Evolutionary conservation across 2,113 vertebrate species (phyloP), one percentile per base, ranked within the genome.

Genomic region (Mus pahari): DNA sequence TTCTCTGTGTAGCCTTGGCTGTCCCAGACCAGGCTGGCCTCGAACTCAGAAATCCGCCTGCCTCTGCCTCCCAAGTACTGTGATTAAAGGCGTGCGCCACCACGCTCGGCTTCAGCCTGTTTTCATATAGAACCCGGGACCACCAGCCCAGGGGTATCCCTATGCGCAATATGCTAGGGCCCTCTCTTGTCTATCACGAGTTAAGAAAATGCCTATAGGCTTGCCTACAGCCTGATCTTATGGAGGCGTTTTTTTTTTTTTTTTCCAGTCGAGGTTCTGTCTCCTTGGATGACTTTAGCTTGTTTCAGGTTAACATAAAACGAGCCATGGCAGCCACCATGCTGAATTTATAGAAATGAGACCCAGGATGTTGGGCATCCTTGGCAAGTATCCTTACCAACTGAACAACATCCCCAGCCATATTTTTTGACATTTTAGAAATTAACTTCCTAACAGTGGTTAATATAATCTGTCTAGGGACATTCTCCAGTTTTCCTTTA

Each of bases 401-500:
- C 33, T 87, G 20, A 70, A 50, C 36, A 66, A 83, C 42, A 48
- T 14, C 45, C 39, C 84, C 84, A n/a, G 45, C 28, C 45, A 70
- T 36, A n/a, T n/a, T 45, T 81, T 94, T 94, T 93, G 55, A 26
- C 42, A 58, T 88, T 84, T 92, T 7, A 50, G 53, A 22, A 36
- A 12, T 88, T 68, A 24, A 14, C 55, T 90, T 95, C 50, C 74
- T 74, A 66, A 70, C 14, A 83, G 74, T 70, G n/a, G 20, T 91
- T 74, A 74, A 78, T 94, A 26, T 60, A 71, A 50, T 91, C 53
- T 24, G n/a, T 71, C 94, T 81, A 48, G 83, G 62, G 86, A 42
- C 87, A 87, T 53, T 36, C 78, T 90, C 36, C 36, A 42, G 6
- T 26, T 16, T 94, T 87, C 79, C 53, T 97, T 55, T 93, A 66